A percentile compares a stretch with the other conserved stretches of the same genome.
phyloP scores from a whole-genome alignment of 2,113 vertebrate species.

The Psophia crepitans region DNA sequence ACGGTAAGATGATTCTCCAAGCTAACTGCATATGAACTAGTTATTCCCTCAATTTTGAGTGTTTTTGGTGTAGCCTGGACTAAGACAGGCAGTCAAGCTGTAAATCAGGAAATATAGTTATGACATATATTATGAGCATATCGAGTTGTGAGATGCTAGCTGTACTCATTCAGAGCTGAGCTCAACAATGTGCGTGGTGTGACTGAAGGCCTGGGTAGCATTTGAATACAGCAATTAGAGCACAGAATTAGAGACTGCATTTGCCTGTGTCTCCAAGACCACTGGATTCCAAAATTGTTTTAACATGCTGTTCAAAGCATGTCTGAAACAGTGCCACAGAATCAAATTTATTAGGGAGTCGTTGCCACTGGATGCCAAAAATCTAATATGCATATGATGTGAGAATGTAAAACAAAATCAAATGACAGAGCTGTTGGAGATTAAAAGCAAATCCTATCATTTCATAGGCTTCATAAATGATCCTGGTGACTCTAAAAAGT shows the following conservation, averaged over 20 bases:
- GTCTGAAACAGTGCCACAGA: not conserved
- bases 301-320: not conserved
- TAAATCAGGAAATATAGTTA: not conserved
- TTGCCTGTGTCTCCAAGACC: not conserved
- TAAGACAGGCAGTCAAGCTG: not conserved
- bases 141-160: not conserved
- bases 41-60: not conserved
- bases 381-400: not conserved
- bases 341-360: not conserved
- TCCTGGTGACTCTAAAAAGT: not conserved
- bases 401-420: not conserved
- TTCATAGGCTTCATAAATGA: not conserved
- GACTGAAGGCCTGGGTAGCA: not conserved
- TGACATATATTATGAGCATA: not conserved
- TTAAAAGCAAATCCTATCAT: not conserved
- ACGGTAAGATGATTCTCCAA: not conserved
- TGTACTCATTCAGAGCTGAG: not conserved
- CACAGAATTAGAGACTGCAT: not conserved
- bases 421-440: not conserved
- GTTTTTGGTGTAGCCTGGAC: not conserved
- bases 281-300: not conserved
- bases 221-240: not conserved
- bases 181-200: accelerated
- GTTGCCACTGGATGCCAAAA: not conserved
- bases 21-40: not conserved